Base-by-base conservation (phyloP, 2,888 invertebrate species). In the Thecocarcelia acutangulata region DNA sequence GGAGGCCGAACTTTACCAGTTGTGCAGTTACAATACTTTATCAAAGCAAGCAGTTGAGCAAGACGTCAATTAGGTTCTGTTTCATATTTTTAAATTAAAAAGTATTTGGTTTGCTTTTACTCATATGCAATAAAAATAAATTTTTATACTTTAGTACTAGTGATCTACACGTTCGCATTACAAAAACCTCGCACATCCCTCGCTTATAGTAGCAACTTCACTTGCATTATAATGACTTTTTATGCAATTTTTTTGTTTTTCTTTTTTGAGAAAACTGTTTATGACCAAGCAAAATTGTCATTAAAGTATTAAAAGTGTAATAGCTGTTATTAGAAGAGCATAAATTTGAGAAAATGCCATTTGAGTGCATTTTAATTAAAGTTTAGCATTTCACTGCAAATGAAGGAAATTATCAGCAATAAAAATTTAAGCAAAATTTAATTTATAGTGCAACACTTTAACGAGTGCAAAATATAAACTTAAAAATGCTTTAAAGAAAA, bases 251-350 rank as follows among this genome's bases (percentile, higher is more conserved):
- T 13, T 21, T 17, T n/a, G 11, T 12, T 15, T 46, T n/a, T 52
- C n/a, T 15, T 17, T 15, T n/a, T 12, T 21, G 40, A 40, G 15
- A 59, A 37, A 24, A 61, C n/a, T 44, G 15, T 69, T 69, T 54
- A 46, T 40, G 59, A 13, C 50, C 58, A 59, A 50, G 3, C 13
- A 15, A 13, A 59, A 44, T 54, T 54, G 69, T 76, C 69, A 61
- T 69, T 76, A 76, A 69, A 76, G 54, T 69, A 76, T 76, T 63
- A 61, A 76, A 76, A 54, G 42, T 59, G 66, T 75, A 66, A 75
- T 75, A 42, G 46, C 76, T 40, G 59, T 69, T 63, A 76, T 76
- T 76, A 69, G 54, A 54, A 69, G 69, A 12, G 59, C 61, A 76
- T 69, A 63, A 76, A 61, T 76, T 54, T 61, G 13, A 48, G 17